A percentile compares a stretch with the other conserved stretches of the same genome.
These are phyloP conservation scores for Coregonus sp. DNA, from an alignment of 2,797 vertebrate genomes.

Conservation along the genomic window DNA sequence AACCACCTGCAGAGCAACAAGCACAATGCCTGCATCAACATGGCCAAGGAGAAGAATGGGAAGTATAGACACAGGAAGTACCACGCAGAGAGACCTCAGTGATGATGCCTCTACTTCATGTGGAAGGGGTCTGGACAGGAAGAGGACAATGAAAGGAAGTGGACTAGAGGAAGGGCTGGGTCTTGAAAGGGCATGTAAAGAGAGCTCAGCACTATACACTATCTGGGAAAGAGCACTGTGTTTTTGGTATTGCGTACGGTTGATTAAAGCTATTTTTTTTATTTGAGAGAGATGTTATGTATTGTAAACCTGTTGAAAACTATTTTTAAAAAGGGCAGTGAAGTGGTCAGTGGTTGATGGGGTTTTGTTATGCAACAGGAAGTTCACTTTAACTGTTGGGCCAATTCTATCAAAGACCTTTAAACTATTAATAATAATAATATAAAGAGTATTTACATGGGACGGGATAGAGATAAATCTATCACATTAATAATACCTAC, in stretches of 20 bases:
- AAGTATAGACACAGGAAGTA: conserved; percentile 88
- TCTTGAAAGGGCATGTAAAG: conserved; percentile 52
- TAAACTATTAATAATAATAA: conserved; percentile 24
- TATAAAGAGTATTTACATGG: conserved; percentile 60
- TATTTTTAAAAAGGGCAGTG: conserved; percentile 63
- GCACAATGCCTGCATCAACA: conserved; percentile 93
- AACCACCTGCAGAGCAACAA: conserved; percentile 98
- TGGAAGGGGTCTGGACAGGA: not conserved
- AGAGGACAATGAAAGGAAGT: not conserved
- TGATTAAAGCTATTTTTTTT: conserved; percentile 90
- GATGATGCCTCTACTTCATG: conserved; percentile 34
- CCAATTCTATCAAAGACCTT: conserved; percentile 27
- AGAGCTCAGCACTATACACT: conserved; percentile 74
- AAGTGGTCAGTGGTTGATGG: conserved; percentile 15
- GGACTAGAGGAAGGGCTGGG: conserved; percentile 17
- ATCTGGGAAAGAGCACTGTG: conserved; percentile 77
- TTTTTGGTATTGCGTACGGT: conserved; percentile 80
- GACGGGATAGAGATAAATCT: conserved; percentile 67
- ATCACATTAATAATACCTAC: conserved; percentile 5
- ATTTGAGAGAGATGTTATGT: conserved; percentile 73
- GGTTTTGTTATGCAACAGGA: conserved; percentile 18
- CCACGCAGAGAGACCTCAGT: conserved; percentile 78
- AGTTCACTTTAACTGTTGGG: conserved; percentile 20
- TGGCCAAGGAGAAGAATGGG: conserved; percentile 89
- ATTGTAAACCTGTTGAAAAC: conserved; percentile 72